Conservation (phyloP, 2,888 invertebrate genomes). For the Trissoscelio sp. region DNA sequence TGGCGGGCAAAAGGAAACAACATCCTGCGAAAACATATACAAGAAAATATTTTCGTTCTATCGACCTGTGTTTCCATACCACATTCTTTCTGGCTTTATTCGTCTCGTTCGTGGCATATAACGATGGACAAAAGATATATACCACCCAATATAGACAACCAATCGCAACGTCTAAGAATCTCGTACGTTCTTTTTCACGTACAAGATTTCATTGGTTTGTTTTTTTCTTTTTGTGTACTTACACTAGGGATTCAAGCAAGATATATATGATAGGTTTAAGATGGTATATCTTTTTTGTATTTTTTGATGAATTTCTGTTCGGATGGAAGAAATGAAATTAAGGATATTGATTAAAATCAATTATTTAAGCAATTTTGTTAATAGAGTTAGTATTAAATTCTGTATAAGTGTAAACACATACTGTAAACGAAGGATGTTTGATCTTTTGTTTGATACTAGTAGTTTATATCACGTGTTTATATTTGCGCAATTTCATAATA, state of each 20-base stretch:
- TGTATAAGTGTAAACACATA: too few species aligned
- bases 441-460: too few species aligned
- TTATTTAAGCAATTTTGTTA: too few species aligned
- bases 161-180: conserved; percentile 32
- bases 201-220: conserved; percentile 33
- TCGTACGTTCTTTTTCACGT: conserved; percentile 26
- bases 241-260: conserved; percentile 27
- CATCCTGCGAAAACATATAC: conserved; percentile 17
- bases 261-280: conserved; percentile 16
- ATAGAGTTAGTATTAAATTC: too few species aligned
- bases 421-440: too few species aligned
- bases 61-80: conserved; percentile 45
- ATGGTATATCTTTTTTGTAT: conserved; percentile 5
- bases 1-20: neutral
- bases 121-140: conserved; percentile 25
- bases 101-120: conserved; percentile 24
- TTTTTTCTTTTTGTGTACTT: conserved; percentile 15
- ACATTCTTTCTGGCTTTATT: conserved; percentile 39
- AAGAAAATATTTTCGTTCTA: conserved; percentile 48
- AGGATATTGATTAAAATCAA: too few species aligned
- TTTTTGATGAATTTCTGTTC: conserved; percentile 2
- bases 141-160: neutral
- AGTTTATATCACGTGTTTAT: too few species aligned
- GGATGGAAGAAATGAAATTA: too few species aligned
- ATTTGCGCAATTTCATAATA: too few species aligned